phyloP scores from a whole-genome alignment of 2,113 vertebrate species.

The Zosterops hypoxanthus region DNA sequence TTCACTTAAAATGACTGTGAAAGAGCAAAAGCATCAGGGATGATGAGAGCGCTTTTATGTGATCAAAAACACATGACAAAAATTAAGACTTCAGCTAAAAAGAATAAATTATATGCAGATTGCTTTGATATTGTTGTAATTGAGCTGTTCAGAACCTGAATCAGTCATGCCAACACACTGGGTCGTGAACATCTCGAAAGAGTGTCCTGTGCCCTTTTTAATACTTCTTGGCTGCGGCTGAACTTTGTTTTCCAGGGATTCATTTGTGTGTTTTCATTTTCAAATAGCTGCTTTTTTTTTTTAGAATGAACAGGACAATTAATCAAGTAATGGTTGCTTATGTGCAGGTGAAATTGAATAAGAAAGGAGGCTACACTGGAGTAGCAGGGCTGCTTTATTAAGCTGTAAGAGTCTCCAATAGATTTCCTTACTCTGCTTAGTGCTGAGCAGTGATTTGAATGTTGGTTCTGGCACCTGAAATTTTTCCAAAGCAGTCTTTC shows the following conservation, averaged over 20 bases:
- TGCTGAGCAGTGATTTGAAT: neutral
- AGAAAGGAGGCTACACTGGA: neutral
- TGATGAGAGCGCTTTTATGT: neutral
- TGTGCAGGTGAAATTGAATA: neutral
- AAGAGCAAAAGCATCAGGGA: neutral
- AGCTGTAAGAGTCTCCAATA: neutral
- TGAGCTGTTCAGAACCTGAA: neutral
- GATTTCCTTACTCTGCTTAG: neutral
- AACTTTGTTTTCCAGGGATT: neutral
- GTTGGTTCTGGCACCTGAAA: neutral
- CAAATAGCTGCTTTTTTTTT: neutral
- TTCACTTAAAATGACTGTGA: neutral
- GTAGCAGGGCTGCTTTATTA: neutral
- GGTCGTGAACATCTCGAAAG: no score
- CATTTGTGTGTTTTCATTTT: neutral
- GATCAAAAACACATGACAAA: neutral
- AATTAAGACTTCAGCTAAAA: neutral
- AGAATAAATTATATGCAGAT: neutral
- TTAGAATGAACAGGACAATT: neutral
- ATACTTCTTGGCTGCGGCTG: neutral
- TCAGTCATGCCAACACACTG: neutral
- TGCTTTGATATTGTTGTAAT: neutral
- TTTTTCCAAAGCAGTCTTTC: neutral
- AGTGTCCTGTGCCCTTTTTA: neutral
- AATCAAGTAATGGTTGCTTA: neutral